Percentiles rank a stretch among this genome's conserved stretches.
phyloP scores from a whole-genome alignment of 2,113 vertebrate genomes.

The Damaliscus lunatus region DNA sequence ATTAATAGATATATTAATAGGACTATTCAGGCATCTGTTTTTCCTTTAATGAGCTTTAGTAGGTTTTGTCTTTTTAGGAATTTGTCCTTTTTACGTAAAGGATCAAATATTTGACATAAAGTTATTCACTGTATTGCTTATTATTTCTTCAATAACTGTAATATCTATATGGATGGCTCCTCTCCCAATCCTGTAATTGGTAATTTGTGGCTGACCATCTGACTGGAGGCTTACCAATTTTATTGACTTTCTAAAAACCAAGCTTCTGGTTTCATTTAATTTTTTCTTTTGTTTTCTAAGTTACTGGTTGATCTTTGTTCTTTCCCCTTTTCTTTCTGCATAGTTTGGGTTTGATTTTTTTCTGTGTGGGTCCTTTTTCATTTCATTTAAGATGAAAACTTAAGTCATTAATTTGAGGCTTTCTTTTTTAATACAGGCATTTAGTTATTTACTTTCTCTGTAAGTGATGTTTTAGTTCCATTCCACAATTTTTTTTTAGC shows the following conservation, averaged over 20 bases:
- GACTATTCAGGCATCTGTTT: not conserved
- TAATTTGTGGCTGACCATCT: not conserved
- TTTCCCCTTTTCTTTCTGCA: not conserved
- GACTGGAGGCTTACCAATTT: not conserved
- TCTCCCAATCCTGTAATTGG: not conserved
- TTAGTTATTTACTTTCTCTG: not conserved
- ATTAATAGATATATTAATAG: not conserved
- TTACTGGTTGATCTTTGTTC: not conserved
- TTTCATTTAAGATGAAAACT: not conserved
- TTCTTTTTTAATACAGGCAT: not conserved
- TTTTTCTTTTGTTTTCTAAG: slow-evolving; percentile 10
- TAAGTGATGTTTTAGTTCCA: not conserved
- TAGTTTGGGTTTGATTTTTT: not conserved
- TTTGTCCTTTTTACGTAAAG: not conserved
- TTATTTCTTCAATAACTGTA: not conserved
- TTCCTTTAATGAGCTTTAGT: not conserved
- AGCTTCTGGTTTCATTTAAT: not conserved
- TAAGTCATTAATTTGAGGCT: not conserved
- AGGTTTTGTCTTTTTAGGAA: not conserved
- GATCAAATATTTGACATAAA: not conserved
- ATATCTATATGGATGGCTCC: not conserved
- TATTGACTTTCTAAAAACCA: not conserved
- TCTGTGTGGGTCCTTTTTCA: not conserved
- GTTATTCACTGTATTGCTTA: not conserved
- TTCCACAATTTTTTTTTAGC: not conserved